Conservation (phyloP, 1,140 invertebrate genomes). For the Maconellicoccus hirsutus region DNA sequence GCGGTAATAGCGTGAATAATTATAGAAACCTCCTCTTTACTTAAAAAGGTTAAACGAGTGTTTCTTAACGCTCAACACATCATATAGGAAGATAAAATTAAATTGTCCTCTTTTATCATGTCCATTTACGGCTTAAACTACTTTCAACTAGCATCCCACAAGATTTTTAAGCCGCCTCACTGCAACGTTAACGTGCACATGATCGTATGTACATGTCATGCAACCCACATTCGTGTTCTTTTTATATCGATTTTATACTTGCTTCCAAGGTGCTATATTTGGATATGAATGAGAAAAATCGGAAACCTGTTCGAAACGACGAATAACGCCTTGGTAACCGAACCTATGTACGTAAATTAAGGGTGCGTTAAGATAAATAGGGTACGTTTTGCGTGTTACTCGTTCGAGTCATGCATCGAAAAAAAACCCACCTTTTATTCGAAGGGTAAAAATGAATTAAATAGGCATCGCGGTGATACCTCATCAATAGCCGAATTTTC, state of each 20-base stretch:
- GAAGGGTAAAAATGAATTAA: too few relatives aligned
- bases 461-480: too few relatives aligned
- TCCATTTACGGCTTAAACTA: background rate
- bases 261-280: background rate
- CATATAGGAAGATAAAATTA: constrained; percentile 8
- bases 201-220: background rate
- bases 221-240: background rate
- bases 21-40: background rate
- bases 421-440: too few relatives aligned
- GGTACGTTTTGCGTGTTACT: background rate
- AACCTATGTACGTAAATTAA: background rate
- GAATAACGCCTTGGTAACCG: background rate
- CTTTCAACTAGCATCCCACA: background rate
- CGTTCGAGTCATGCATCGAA: background rate
- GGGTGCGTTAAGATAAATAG: background rate
- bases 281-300: background rate
- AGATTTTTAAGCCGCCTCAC: background rate
- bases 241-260: background rate
- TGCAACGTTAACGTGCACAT: background rate
- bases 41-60: background rate
- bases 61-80: background rate
- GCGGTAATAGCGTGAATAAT: background rate
- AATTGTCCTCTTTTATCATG: background rate
- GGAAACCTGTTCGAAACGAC: background rate
- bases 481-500: too few relatives aligned